Evolutionary conservation across 1,140 invertebrate genomes (phyloP).

Genomic region (Geopemphigus sp.): DNA sequence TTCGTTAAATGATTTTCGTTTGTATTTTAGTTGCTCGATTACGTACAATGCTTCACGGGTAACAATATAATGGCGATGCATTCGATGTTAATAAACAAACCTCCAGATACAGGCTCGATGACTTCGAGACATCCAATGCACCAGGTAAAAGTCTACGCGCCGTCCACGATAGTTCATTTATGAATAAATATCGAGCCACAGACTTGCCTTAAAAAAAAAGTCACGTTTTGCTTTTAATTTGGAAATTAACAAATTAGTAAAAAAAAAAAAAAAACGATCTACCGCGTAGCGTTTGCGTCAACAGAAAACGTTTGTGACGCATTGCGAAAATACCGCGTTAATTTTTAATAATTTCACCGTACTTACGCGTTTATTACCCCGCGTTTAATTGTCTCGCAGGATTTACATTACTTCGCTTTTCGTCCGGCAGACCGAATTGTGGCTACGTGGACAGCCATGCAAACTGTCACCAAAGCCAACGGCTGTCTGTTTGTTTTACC

Average conservation of each 20-base stretch:
- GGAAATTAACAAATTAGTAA: no score
- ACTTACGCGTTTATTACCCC: background rate
- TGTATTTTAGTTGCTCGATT: constrained; percentile 63
- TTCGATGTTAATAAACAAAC: constrained; percentile 90
- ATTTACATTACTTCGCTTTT: constrained; percentile 86
- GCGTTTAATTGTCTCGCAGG: constrained; percentile 60
- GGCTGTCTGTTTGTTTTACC: constrained; percentile 83
- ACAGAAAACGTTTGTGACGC: no score
- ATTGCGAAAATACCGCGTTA: no score
- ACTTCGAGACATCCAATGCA: constrained; percentile 76
- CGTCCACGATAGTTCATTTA: background rate
- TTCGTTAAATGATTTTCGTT: no score
- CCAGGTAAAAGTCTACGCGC: constrained; percentile 59
- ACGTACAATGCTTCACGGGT: constrained; percentile 75
- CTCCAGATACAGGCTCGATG: constrained; percentile 70
- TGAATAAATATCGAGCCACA: background rate
- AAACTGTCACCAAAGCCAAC: constrained; percentile 71
- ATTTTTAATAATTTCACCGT: no score
- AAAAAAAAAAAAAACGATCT: no score
- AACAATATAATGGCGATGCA: constrained; percentile 77
- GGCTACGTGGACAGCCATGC: constrained; percentile 87
- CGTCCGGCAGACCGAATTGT: constrained; percentile 75
- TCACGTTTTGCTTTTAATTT: no score
- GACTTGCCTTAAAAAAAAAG: no score
- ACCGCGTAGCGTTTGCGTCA: no score